Evolutionary conservation across 2,888 invertebrate genomes (phyloP).

Genomic region (Temnothorax ravouxi): DNA sequence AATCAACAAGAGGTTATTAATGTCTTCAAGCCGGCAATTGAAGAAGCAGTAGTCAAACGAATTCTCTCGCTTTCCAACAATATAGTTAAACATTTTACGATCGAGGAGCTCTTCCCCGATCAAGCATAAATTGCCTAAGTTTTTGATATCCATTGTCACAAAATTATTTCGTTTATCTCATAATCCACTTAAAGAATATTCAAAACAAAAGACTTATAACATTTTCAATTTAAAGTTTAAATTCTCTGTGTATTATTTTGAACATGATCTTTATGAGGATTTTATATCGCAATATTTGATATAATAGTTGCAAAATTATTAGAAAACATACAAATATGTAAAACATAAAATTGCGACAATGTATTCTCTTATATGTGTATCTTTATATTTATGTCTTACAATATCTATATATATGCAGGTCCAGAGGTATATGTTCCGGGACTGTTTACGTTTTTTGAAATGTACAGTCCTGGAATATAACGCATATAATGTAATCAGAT

Average conservation of each 20-base stretch:
- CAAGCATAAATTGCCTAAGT: conserved; percentile 32
- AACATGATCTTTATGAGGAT: background rate
- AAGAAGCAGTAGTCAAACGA: conserved; percentile 80
- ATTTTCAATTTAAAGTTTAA: background rate
- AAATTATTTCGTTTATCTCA: background rate
- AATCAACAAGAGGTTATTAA: conserved; percentile 83
- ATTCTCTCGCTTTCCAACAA: conserved; percentile 81
- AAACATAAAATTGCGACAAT: background rate
- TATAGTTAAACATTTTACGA: conserved; percentile 82
- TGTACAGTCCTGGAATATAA: too few relatives aligned
- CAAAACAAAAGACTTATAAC: background rate
- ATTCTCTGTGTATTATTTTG: background rate
- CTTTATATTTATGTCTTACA: background rate
- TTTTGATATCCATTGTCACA: background rate
- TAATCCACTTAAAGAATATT: background rate
- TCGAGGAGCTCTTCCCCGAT: conserved; percentile 84
- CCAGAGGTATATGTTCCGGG: too few relatives aligned
- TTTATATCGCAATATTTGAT: background rate
- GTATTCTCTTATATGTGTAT: background rate
- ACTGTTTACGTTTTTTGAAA: too few relatives aligned
- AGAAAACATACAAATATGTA: background rate
- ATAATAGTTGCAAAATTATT: conserved; percentile 4
- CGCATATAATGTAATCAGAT: too few relatives aligned
- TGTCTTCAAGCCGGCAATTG: conserved; percentile 83
- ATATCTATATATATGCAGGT: too few relatives aligned